Percentiles rank a stretch among this genome's conserved stretches.
Evolutionary conservation across 2,888 invertebrate species (phyloP).

Genomic region (Lasioglossum malachurum): DNA sequence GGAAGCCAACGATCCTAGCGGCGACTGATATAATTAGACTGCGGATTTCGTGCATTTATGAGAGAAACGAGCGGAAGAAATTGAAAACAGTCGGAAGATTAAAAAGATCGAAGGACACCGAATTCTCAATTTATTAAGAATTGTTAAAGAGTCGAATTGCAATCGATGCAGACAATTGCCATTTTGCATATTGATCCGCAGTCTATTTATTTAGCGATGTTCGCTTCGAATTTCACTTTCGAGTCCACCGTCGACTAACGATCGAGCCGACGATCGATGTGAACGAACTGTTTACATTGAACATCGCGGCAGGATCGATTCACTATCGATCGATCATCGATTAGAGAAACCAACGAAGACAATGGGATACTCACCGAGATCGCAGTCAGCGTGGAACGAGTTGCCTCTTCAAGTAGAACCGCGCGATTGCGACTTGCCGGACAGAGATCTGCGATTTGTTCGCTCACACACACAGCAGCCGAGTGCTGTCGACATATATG

Average conservation of each 20-base stretch:
- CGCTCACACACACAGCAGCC: conserved; percentile 57
- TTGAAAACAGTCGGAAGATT: too few species aligned
- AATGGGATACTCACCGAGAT: conserved; percentile 29
- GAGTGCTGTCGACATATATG: conserved; percentile 62
- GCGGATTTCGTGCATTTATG: not conserved
- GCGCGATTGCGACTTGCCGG: conserved; percentile 55
- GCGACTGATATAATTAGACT: not conserved
- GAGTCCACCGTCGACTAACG: not conserved
- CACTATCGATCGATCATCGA: not conserved
- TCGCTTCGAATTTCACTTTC: not conserved
- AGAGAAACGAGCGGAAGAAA: not conserved
- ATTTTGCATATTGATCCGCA: not conserved
- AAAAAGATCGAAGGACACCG: not conserved
- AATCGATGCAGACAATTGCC: not conserved
- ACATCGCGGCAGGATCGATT: not conserved
- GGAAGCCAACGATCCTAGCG: not conserved
- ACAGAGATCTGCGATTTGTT: conserved; percentile 46
- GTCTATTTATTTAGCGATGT: not conserved
- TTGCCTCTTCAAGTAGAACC: conserved; percentile 52
- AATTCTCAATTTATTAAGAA: not conserved
- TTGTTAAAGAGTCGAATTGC: not conserved
- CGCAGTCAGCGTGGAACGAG: conserved; percentile 4
- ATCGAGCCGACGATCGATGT: not conserved
- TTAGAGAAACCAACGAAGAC: not conserved
- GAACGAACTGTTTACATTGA: not conserved